Evolutionary conservation across 2,797 vertebrate genomes (phyloP).

Genomic region (Chaetodon trifasciatus): DNA sequence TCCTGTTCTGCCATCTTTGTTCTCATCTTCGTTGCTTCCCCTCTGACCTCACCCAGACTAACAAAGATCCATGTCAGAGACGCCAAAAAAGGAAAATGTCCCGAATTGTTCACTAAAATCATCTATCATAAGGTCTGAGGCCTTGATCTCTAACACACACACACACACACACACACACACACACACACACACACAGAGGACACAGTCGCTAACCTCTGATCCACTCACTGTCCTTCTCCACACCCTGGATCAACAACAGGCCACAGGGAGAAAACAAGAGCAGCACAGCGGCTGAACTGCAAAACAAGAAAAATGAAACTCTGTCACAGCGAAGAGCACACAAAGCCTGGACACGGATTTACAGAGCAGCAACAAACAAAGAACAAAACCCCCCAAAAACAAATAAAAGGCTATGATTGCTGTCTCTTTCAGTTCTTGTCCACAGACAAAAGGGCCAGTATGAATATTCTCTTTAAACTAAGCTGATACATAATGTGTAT

Average conservation of each 20-base stretch:
- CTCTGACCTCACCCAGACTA: conserved; percentile 7
- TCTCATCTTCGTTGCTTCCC: no score
- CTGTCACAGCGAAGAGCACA: conserved; percentile 15
- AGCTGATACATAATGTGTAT: conserved; percentile 39
- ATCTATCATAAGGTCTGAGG: conserved; percentile 28
- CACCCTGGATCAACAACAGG: conserved; percentile 39
- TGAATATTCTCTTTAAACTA: neutral
- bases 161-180: neutral
- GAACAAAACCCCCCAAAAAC: neutral
- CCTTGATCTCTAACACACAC: conserved; percentile 28
- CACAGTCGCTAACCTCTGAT: no score
- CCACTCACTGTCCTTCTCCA: conserved; percentile 45
- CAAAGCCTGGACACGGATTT: neutral
- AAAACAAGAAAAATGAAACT: conserved; percentile 33
- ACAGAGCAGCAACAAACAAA: neutral
- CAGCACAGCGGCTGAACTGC: neutral
- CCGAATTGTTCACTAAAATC: conserved; percentile 28
- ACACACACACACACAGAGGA: conserved; percentile 20
- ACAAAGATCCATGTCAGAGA: conserved; percentile 24
- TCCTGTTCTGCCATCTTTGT: neutral
- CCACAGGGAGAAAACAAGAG: conserved; percentile 30
- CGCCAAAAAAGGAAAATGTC: conserved; percentile 32
- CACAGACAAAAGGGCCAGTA: neutral
- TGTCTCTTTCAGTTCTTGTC: neutral
- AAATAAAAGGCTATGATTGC: neutral